Base-by-base conservation (phyloP, 2,113 vertebrate species). In the Dromaius novaehollandiae region DNA sequence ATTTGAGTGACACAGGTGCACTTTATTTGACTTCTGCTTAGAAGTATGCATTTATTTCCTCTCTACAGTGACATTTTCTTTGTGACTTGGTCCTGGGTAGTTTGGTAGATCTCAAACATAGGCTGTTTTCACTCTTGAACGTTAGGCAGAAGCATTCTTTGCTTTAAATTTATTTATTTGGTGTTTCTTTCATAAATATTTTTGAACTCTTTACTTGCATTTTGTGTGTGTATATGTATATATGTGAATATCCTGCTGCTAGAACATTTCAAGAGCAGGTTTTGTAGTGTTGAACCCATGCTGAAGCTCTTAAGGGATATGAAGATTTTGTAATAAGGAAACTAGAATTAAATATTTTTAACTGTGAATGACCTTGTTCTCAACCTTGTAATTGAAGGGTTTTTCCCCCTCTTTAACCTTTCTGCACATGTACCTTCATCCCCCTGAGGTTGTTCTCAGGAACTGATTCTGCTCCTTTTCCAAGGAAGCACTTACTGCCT, bases 1-100 rank as follows among this genome's bases (percentile, higher is more conserved):
- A 63, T 95, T 95, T 94, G 58, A 77, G 56, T 92, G 34, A 64
- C 58, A 74, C 3, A 77, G 26, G 58, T 80, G 36, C 13, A 12
- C 53, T 95, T 65, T 58, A 50, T 95, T 93, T 86, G 25, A 76
- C 55, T 94, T 91, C 50, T 83, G 38, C 12, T 70, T 21, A 4
- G 76, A 80, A 91, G 48, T 84, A 58, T 42, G 11, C 93, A 70
- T 74, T 95, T 91, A 61, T 86, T 96, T 65, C 71, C 55, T 80
- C 61, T 85, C 44, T 40, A 50, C 28, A 69, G 16, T 95, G 71
- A 92, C 78, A 40, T 91, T 91, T 95, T 84, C 38, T 71, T 88
- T 82, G 63, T 73, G 30, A 55, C 65, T 80, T 64, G 44, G 13
- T 80, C 63, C 84, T 26, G 48, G 38, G 26, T 90, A 77, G 91